A percentile compares a stretch with the other conserved stretches of the same genome.
Evolutionary conservation across 2,888 invertebrate species (phyloP).

Genomic region (Cyclophora punctaria): DNA sequence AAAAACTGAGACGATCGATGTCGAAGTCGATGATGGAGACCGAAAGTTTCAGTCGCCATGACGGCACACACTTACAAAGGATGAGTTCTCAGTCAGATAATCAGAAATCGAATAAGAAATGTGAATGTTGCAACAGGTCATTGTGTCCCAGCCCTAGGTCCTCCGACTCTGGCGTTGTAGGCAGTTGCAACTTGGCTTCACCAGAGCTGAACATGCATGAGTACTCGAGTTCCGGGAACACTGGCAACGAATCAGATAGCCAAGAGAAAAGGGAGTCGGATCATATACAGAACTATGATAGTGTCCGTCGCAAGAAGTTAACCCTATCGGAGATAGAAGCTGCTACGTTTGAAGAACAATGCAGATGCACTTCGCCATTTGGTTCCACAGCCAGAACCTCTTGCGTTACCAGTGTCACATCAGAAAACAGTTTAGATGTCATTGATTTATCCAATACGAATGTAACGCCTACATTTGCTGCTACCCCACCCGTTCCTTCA

Average conservation of each 20-base stretch:
- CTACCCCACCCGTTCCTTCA: slow-evolving; percentile 59
- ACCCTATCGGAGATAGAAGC: slow-evolving; percentile 76
- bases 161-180: slow-evolving; percentile 90
- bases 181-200: slow-evolving; percentile 84
- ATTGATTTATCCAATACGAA: slow-evolving; percentile 69
- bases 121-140: slow-evolving; percentile 77
- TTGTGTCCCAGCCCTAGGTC: slow-evolving; percentile 81
- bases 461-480: slow-evolving; percentile 66
- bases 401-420: slow-evolving; percentile 73
- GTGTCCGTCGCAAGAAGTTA: slow-evolving; percentile 48
- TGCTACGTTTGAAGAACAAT: slow-evolving; percentile 79
- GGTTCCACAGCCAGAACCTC: slow-evolving; percentile 82
- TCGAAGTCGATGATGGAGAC: slow-evolving; percentile 64
- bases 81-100: slow-evolving; percentile 67
- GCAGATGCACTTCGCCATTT: slow-evolving; percentile 83
- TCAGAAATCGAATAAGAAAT: slow-evolving; percentile 50
- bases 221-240: slow-evolving; percentile 35
- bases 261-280: slow-evolving; percentile 46
- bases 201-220: slow-evolving; percentile 77
- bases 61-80: slow-evolving; percentile 45
- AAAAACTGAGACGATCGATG: slow-evolving; percentile 65
- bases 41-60: slow-evolving; percentile 45
- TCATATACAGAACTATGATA: slow-evolving; percentile 43
- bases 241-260: slow-evolving; percentile 53
- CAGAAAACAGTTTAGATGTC: slow-evolving; percentile 73